These are phyloP conservation scores for Biston betularia DNA, from an alignment of 2,888 invertebrate species.

Conservation along the genomic window DNA sequence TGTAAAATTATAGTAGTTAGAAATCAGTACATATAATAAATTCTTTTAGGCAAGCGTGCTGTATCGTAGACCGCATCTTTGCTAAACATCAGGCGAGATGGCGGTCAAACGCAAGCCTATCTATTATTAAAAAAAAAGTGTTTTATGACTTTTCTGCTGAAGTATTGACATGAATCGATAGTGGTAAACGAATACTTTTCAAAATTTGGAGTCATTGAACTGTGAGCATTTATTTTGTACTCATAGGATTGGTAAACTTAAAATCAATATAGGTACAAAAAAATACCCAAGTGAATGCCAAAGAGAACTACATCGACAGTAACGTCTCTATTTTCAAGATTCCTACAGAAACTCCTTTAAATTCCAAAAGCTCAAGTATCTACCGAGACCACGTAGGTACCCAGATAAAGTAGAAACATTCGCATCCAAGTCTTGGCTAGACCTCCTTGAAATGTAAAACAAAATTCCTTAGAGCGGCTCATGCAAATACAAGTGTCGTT, in stretches of 20 bases:
- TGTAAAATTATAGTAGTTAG: too few relatives aligned
- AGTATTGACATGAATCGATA: too few relatives aligned
- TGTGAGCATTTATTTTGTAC: neutral
- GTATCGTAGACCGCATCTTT: too few relatives aligned
- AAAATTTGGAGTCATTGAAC: neutral
- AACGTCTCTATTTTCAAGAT: neutral
- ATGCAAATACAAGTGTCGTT: conserved; percentile 84
- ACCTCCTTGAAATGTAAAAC: conserved; percentile 61
- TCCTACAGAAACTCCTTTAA: conserved; percentile 4
- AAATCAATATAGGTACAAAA: neutral
- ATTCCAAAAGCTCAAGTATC: conserved; percentile 22
- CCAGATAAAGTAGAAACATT: conserved; percentile 43
- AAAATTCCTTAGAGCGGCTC: conserved; percentile 73
- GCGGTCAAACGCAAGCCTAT: too few relatives aligned
- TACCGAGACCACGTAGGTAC: conserved; percentile 23
- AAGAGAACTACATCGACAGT: neutral
- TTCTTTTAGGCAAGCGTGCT: too few relatives aligned
- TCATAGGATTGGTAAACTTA: too few relatives aligned
- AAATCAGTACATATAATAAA: too few relatives aligned
- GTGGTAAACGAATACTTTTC: neutral
- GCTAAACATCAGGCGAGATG: too few relatives aligned
- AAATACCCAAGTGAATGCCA: neutral
- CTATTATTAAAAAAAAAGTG: too few relatives aligned
- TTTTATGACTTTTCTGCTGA: too few relatives aligned
- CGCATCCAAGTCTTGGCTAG: conserved; percentile 49